Percentiles rank a stretch among this genome's conserved stretches.
phyloP scores from a whole-genome alignment of 2,797 vertebrate species.

The Fringilla coelebs region DNA sequence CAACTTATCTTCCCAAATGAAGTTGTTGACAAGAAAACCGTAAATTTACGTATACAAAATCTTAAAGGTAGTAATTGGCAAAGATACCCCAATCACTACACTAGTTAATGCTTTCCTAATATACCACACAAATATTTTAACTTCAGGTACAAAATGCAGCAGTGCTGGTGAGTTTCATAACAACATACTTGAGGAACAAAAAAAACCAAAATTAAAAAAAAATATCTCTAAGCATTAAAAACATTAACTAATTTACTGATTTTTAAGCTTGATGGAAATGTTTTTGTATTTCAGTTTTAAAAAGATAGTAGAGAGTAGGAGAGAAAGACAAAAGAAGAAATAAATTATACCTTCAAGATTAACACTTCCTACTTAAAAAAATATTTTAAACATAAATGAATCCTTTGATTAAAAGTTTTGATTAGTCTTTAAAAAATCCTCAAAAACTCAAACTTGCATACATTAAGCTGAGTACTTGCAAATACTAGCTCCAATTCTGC shows the following conservation, averaged over 20 bases:
- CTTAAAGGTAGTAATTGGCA: not conserved
- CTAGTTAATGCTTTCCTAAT: not conserved
- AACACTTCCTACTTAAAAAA: constrained; percentile 23
- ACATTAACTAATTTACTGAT: not conserved
- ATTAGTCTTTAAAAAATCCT: not conserved
- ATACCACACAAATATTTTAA: not conserved
- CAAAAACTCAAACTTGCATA: not conserved
- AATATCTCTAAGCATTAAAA: not conserved
- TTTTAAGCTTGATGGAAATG: not conserved
- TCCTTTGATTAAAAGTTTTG: not conserved
- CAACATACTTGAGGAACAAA: not conserved
- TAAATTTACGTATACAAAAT: fast-evolving
- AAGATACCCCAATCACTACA: not conserved
- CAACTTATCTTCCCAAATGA: not conserved
- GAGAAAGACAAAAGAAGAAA: not conserved
- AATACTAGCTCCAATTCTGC: not conserved
- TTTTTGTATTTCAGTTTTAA: not conserved
- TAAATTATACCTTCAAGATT: not conserved
- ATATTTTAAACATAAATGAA: constrained; percentile 23
- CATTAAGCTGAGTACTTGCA: not conserved
- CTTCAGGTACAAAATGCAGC: not conserved
- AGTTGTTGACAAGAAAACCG: not conserved
- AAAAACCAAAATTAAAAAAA: not conserved
- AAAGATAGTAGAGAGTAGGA: constrained; percentile 1
- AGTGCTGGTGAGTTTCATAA: not conserved